Conservation (phyloP, 2,888 invertebrate genomes). For the Drosophila emarginata region DNA sequence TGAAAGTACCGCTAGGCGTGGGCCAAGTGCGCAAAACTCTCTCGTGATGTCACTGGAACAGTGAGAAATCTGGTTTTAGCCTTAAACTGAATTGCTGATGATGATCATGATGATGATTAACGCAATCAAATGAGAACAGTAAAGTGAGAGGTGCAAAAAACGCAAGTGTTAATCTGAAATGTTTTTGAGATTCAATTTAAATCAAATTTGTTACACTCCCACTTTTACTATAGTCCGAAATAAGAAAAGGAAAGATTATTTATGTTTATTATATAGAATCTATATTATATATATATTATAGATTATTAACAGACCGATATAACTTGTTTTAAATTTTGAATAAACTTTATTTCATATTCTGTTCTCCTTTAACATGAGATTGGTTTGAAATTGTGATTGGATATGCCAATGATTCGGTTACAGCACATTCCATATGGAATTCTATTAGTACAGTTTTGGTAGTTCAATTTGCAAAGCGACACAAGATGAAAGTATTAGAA, state of each 20-base stretch:
- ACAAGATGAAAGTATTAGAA: not conserved
- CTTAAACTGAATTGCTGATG: too few relatives aligned
- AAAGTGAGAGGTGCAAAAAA: not conserved
- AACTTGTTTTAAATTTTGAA: too few relatives aligned
- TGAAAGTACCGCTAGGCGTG: constrained; percentile 66
- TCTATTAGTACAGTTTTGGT: not conserved
- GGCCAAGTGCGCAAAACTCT: constrained; percentile 56
- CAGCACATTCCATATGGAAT: not conserved
- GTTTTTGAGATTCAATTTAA: too few relatives aligned
- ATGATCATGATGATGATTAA: not conserved
- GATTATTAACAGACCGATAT: too few relatives aligned
- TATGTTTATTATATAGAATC: too few relatives aligned
- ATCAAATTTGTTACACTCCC: too few relatives aligned
- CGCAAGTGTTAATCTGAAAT: too few relatives aligned
- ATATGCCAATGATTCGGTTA: not conserved
- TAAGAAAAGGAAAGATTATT: too few relatives aligned
- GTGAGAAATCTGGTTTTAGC: constrained; percentile 26
- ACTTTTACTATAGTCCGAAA: too few relatives aligned
- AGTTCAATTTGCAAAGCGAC: not conserved
- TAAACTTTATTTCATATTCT: too few relatives aligned
- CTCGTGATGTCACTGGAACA: constrained; percentile 50
- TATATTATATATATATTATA: too few relatives aligned
- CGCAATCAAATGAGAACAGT: constrained; percentile 15
- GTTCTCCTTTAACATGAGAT: too few relatives aligned
- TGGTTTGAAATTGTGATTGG: not conserved